Percentiles rank a stretch among this genome's conserved stretches.
Conservation (phyloP, 1,140 invertebrate genomes). For the Samia ricini region DNA sequence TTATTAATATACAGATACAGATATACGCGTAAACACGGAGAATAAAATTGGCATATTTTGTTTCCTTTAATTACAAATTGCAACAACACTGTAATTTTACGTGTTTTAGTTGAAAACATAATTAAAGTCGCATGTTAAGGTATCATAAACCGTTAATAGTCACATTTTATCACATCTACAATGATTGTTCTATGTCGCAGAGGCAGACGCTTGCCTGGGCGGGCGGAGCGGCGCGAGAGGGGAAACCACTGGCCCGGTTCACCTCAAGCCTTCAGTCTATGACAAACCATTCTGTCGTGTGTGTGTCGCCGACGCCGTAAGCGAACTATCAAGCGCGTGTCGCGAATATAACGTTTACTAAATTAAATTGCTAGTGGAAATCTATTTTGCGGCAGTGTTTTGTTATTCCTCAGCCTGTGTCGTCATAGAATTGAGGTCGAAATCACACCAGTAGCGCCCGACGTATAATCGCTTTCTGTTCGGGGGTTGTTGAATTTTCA, state of each 20-base stretch:
- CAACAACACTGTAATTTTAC: background rate
- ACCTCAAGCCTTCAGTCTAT: slow-evolving; percentile 59
- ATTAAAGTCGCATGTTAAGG: slow-evolving; percentile 1
- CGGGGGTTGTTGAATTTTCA: slow-evolving; percentile 42
- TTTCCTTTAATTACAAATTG: background rate
- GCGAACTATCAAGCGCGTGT: slow-evolving; percentile 36
- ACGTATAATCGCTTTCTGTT: slow-evolving; percentile 31
- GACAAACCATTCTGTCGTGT: slow-evolving; percentile 23
- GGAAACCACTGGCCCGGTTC: slow-evolving; percentile 44
- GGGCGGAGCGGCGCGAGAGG: slow-evolving; percentile 46
- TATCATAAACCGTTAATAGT: slow-evolving; percentile 5
- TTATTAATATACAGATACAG: too few relatives aligned
- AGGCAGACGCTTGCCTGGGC: slow-evolving; percentile 52
- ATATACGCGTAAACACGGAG: too few relatives aligned
- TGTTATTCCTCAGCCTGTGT: slow-evolving; percentile 33
- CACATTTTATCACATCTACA: slow-evolving; percentile 16
- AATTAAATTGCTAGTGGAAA: slow-evolving; percentile 60
- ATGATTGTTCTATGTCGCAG: slow-evolving; percentile 17
- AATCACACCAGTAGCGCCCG: slow-evolving; percentile 28
- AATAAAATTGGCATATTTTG: too few relatives aligned
- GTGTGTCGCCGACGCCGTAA: slow-evolving; percentile 24
- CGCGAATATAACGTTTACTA: slow-evolving; percentile 44
- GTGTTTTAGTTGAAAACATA: slow-evolving; percentile 5
- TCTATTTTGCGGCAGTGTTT: slow-evolving; percentile 33
- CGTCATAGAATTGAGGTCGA: slow-evolving; percentile 22